Base-by-base conservation (phyloP, 2,113 vertebrate genomes). In the Scartelaos histophorus region DNA sequence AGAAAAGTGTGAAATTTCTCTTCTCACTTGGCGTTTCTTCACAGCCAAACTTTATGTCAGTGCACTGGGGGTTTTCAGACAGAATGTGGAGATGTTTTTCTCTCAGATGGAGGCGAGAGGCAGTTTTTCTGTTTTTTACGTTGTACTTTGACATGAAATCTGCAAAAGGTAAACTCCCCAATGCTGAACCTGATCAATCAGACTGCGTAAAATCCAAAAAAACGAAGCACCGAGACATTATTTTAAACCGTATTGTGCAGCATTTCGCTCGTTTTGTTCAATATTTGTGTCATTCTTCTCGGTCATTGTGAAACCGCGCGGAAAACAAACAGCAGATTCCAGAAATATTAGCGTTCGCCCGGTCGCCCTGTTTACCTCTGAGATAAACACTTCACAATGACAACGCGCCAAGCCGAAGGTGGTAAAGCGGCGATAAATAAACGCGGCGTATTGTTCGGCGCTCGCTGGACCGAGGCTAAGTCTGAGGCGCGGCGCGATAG, bases 401-500 rank as follows among this genome's bases (percentile, higher is more conserved):
- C 22, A 73, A 69, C 12, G 64, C 57, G 38, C 49, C 22, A 43
- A 64, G 74, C 69, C 54, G 74, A 70, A 73, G 69, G 74, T 72
- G 70, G 57, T 25, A 67, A 61, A 47, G 73, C 53, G 67, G 45
- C 58, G 29, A 67, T 49, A 68, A 69, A 78, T 35, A 76, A 66
- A 71, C 60, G 21, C 51, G 21, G 2, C 12, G 51, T 51, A 76
- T 81, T 82, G 75, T 81, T 72, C 16, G 62, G 13, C 21, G 53
- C n/a, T 22, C 79, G 7, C 66, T 74, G 54, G 71, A 83, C 71
- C 67, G 60, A 24, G 64, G 67, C 56, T 3, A 71, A 73, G 66
- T 78, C 49, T 67, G 47, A 56, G 45, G 10, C 65, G 34, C 75
- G 2, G 64, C 9, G n/a, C 86, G 90, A 93, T 91, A 88, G 71